Evolutionary conservation across 2,113 vertebrate species (phyloP).

Genomic region (Platysteira castanea): DNA sequence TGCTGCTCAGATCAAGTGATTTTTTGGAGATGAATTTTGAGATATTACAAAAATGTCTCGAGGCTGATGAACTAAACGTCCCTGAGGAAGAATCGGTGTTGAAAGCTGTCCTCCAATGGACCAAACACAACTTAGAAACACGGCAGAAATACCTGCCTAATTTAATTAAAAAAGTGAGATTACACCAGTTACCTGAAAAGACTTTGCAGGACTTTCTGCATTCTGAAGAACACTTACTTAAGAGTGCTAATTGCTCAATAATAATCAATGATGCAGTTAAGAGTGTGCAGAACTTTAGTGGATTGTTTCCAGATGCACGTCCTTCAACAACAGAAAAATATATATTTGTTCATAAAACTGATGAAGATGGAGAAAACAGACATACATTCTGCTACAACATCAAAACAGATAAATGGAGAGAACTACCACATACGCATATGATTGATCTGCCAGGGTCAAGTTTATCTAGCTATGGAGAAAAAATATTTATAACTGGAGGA

Average conservation of each 20-base stretch:
- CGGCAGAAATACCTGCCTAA: constrained; percentile 78
- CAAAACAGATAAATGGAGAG: constrained; percentile 86
- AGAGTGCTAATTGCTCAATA: constrained; percentile 72
- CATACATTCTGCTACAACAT: constrained; percentile 94
- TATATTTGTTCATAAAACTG: constrained; percentile 95
- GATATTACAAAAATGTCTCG: constrained; percentile 82
- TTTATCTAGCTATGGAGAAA: constrained; percentile 88
- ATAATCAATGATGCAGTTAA: constrained; percentile 76
- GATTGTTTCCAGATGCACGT: constrained; percentile 87
- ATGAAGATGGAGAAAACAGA: constrained; percentile 80
- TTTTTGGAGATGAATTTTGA: constrained; percentile 90
- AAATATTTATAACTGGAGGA: constrained; percentile 93
- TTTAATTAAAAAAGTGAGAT: constrained; percentile 82
- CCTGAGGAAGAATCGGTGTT: constrained; percentile 87
- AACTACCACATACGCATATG: constrained; percentile 77
- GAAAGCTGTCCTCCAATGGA: constrained; percentile 85
- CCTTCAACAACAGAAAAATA: constrained; percentile 91
- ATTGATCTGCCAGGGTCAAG: constrained; percentile 89
- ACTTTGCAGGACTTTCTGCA: constrained; percentile 73
- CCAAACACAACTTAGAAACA: constrained; percentile 73
- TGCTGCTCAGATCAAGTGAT: constrained; percentile 82
- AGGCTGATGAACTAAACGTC: constrained; percentile 82
- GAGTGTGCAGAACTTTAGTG: constrained; percentile 74
- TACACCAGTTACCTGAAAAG: constrained; percentile 85
- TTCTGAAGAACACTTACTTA: constrained; percentile 76